Evolutionary conservation across 1,140 invertebrate genomes (phyloP), one percentile per base, ranked within the genome.

Genomic region (Drosophila prosaltans): DNA sequence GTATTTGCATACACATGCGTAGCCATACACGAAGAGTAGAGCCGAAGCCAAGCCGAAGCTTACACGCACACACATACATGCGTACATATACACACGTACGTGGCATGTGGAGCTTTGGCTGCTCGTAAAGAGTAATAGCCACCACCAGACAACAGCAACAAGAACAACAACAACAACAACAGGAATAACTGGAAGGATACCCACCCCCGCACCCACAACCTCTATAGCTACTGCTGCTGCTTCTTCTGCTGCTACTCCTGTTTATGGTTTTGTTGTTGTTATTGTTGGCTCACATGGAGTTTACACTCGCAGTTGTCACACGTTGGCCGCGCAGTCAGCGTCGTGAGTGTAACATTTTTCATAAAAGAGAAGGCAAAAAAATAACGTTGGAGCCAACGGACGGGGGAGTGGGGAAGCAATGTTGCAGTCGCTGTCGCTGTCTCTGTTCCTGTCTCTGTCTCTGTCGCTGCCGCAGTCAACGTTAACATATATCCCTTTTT

Each of bases 321-420:
- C 82, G 80, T 88, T 88, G 79, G 79, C 54, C 69, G 67, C 73
- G 75, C 65, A 68, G 57, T 24, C 83, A 77, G 83, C 83, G 83
- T 59, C 83, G 83, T 80, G 83, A 86, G 83, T 86, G 83, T 86
- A 86, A 88, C 84, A 88, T 88, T 88, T 88, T 86, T 88, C 86
- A 79, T 79, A 77, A 79, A 79, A 75, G 26, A 43, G 63, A 59
- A 79, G 55, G 73, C 81, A 64, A 24, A 72, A 78, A 72, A 72
- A 71, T 69, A 58, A 69, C 6, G 32, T 6, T 36, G 32, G 32
- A 36, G 32, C 32, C 2, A 3, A 3, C 2, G 2, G 11, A 7
- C 1, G 16, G 16, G n/a, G 16, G 16, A 16, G 7, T 24, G 45
- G 16, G 8, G 45, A 2, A 16, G 45, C 41, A 16, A 40, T 51